Evolutionary conservation across 2,888 invertebrate species (phyloP).

Genomic region (Drosophila incognita): DNA sequence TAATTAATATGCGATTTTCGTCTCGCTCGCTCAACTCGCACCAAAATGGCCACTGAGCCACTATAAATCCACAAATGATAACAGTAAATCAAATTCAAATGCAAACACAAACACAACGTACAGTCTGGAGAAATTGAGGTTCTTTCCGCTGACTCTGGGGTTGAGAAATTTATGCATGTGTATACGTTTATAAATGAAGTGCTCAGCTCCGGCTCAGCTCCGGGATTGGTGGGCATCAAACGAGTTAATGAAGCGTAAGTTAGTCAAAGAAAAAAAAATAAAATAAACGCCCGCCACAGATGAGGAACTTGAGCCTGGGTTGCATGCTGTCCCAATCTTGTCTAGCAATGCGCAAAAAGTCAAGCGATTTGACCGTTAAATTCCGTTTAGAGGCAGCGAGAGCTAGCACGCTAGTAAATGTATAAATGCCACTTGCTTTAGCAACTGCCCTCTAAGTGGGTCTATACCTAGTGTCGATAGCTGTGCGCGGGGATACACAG

Average conservation of each 20-base stretch:
- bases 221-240: constrained; percentile 56
- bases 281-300: constrained; percentile 9
- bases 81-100: constrained; percentile 72
- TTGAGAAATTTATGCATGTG: not conserved
- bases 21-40: constrained; percentile 30
- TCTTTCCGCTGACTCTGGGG: not conserved
- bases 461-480: constrained; percentile 21
- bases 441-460: constrained; percentile 44
- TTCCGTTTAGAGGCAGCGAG: constrained; percentile 47
- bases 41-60: constrained; percentile 47
- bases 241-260: constrained; percentile 73
- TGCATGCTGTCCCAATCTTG: constrained; percentile 6
- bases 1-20: constrained; percentile 76
- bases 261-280: constrained; percentile 1
- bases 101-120: constrained; percentile 26
- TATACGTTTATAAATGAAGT: constrained; percentile 52
- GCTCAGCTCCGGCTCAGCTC: constrained; percentile 14
- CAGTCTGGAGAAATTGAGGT: not conserved
- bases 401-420: not conserved
- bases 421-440: not conserved
- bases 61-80: constrained; percentile 73
- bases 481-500: not conserved
- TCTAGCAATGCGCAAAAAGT: constrained; percentile 58
- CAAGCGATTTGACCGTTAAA: constrained; percentile 77
- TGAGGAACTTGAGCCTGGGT: constrained; percentile 20